Percentiles rank a stretch among this genome's conserved stretches.
Evolutionary conservation across 2,113 vertebrate genomes (phyloP).

Genomic region (Ceuthmochares aereus): DNA sequence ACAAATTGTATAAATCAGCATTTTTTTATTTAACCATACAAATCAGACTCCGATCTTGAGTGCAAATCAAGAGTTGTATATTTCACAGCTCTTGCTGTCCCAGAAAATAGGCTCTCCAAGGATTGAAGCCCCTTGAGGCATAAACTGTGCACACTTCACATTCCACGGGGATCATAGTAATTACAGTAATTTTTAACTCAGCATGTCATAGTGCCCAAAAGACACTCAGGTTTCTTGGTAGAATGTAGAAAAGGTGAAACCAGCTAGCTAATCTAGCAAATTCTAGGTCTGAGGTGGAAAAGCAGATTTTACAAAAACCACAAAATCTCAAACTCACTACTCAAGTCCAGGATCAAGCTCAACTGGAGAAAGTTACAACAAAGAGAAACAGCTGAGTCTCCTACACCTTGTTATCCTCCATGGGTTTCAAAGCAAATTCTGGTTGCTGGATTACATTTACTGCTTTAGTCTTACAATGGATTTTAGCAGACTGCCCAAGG

Average conservation of each 20-base stretch:
- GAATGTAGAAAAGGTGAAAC: constrained; percentile 28
- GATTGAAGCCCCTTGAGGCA: constrained; percentile 37
- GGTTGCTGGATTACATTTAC: neutral
- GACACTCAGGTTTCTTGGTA: neutral
- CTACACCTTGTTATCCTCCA: neutral
- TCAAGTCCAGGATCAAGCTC: neutral
- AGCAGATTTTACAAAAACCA: neutral
- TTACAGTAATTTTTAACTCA: constrained; percentile 63
- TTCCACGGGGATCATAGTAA: constrained; percentile 38
- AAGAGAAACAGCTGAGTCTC: neutral
- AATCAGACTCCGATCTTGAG: constrained; percentile 25
- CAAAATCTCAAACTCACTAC: neutral
- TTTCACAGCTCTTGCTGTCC: constrained; percentile 6
- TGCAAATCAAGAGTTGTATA: constrained; percentile 11
- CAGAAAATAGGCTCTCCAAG: constrained; percentile 28
- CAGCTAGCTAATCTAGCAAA: constrained; percentile 3
- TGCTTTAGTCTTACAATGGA: neutral
- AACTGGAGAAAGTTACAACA: neutral
- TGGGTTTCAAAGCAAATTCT: constrained; percentile 1
- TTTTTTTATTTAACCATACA: constrained; percentile 70
- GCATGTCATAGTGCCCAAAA: constrained; percentile 48
- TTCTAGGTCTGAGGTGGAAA: neutral
- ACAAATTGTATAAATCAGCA: constrained; percentile 70
- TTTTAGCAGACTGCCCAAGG: neutral
- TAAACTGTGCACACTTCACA: constrained; percentile 42